These are phyloP conservation scores for Phacellophora camtschatica DNA, from an alignment of 30 jellyfish, hydroid and myxozoan species.

Conservation along the genomic window DNA sequence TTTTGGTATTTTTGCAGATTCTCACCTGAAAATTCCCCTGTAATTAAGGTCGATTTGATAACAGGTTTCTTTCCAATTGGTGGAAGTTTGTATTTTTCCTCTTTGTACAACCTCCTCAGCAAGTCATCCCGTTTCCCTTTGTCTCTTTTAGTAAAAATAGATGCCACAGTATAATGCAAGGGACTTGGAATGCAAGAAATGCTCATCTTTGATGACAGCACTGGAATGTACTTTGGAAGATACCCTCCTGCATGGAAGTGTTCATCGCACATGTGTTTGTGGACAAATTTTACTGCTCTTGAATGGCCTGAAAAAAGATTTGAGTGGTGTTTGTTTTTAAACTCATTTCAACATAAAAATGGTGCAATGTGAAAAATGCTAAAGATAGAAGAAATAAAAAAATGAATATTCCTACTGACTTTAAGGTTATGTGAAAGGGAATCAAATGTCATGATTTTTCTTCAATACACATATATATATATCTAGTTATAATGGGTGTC, in stretches of 20 bases:
- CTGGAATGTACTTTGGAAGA: slow-evolving; percentile 3
- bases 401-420: no score
- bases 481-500: no score
- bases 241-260: slow-evolving; percentile 13
- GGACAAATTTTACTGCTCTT: background rate
- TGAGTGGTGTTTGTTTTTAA: no score
- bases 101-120: slow-evolving; percentile 15
- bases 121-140: background rate
- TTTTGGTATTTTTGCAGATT: no score
- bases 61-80: slow-evolving; percentile 31
- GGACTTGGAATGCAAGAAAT: background rate
- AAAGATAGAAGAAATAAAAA: no score
- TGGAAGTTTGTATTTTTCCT: slow-evolving; percentile 11
- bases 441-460: no score
- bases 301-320: background rate
- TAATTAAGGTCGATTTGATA: background rate
- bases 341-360: no score
- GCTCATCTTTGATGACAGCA: background rate
- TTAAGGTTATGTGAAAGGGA: no score
- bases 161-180: slow-evolving; percentile 3
- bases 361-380: no score
- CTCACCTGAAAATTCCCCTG: slow-evolving; percentile 3
- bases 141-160: background rate
- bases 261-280: background rate
- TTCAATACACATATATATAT: no score